A percentile compares a stretch with the other conserved stretches of the same genome.
Evolutionary conservation across 2,113 vertebrate species (phyloP).

Genomic region (Elaphurus davidianus): DNA sequence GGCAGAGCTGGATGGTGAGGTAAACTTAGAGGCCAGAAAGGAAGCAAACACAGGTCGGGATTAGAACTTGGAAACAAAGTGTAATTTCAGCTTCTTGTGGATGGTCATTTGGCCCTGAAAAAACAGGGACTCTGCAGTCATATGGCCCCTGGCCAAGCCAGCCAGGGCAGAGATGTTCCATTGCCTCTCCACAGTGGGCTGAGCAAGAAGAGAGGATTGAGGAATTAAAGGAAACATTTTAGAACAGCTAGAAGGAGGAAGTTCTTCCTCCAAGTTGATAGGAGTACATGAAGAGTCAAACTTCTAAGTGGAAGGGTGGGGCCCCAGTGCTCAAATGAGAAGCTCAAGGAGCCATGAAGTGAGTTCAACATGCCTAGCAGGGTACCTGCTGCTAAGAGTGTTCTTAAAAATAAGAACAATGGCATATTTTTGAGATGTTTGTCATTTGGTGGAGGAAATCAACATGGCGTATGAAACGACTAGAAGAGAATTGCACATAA

Average conservation of each 20-base stretch:
- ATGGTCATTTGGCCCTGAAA: not conserved
- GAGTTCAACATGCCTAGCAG: accelerated
- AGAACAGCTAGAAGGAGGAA: not conserved
- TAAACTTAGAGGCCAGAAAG: not conserved
- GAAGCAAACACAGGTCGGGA: not conserved
- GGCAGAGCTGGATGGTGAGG: not conserved
- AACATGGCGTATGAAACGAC: not conserved
- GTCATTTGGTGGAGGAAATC: not conserved
- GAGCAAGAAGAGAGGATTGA: not conserved
- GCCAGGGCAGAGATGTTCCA: not conserved
- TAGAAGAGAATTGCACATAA: not conserved
- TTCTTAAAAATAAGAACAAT: not conserved
- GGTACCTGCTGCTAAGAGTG: not conserved
- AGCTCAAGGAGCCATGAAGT: not conserved
- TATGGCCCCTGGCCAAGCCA: not conserved
- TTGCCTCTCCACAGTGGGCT: accelerated
- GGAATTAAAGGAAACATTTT: not conserved
- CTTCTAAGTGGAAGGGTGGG: not conserved
- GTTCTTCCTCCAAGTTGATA: not conserved
- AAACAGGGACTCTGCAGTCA: not conserved
- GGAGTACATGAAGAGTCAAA: not conserved
- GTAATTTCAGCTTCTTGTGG: not conserved
- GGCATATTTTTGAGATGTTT: not conserved
- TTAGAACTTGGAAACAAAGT: not conserved
- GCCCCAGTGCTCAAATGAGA: too few relatives aligned